A percentile compares a stretch with the other conserved stretches of the same genome.
Evolutionary conservation across 2,113 vertebrate species (phyloP).

Genomic region (Heterotilapia buettikoferi): DNA sequence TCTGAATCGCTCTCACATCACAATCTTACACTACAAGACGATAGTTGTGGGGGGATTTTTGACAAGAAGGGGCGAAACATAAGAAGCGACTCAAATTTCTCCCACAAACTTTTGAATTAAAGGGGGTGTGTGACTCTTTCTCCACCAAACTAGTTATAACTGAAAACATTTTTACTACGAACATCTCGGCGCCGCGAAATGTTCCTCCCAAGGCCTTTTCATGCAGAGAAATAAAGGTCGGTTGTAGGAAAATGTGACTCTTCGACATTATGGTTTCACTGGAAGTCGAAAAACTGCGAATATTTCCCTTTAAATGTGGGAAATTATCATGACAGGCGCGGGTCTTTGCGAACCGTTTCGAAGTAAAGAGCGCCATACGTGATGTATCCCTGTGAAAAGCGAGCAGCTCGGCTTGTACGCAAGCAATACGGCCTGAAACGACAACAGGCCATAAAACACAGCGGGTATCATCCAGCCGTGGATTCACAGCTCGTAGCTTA

Average conservation of each 20-base stretch:
- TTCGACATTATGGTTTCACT: not conserved
- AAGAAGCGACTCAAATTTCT: not conserved
- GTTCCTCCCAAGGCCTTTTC: conserved; percentile 18
- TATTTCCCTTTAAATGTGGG: conserved; percentile 66
- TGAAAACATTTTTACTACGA: conserved; percentile 26
- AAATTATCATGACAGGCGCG: conserved; percentile 60
- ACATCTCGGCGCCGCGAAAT: conserved; percentile 20
- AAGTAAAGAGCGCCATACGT: conserved; percentile 71
- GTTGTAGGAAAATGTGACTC: not conserved
- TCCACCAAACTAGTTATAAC: conserved; percentile 8
- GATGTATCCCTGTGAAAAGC: conserved; percentile 38
- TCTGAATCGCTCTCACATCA: not conserved
- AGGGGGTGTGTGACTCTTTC: conserved; percentile 63
- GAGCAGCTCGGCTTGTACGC: conserved; percentile 37
- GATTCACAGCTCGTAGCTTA: conserved; percentile 41
- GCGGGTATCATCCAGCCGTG: not conserved
- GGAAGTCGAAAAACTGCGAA: not conserved
- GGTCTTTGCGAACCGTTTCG: conserved; percentile 58
- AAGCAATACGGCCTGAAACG: conserved; percentile 37
- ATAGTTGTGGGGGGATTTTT: not conserved
- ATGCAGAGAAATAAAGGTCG: conserved; percentile 35
- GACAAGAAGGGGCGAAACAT: not conserved
- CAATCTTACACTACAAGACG: too few relatives aligned
- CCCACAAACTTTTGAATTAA: conserved; percentile 67
- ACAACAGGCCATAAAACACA: conserved; percentile 31